Conservation (phyloP, 2,797 vertebrate species). For the Alectoris magna region DNA sequence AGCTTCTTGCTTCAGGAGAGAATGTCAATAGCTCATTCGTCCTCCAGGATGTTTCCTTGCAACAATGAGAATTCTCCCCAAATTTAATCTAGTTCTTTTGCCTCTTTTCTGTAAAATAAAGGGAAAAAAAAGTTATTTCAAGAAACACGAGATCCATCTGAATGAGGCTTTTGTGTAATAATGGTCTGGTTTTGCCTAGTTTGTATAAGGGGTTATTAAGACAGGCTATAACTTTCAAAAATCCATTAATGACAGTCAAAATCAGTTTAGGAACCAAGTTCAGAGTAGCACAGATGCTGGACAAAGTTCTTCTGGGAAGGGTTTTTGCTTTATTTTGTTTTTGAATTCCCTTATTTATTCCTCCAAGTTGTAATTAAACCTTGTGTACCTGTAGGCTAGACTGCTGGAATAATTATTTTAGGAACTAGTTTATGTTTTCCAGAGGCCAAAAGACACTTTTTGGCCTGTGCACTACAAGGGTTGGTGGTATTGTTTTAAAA, state of each 20-base stretch:
- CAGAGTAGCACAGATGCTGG: not conserved
- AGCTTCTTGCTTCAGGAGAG: conserved; percentile 76
- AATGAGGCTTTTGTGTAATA: conserved; percentile 37
- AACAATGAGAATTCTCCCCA: conserved; percentile 65
- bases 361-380: not conserved
- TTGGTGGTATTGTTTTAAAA: not conserved
- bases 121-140: conserved; percentile 49
- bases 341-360: not conserved
- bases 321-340: not conserved
- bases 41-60: conserved; percentile 74
- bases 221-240: conserved; percentile 39
- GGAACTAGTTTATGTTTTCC: not conserved
- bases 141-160: conserved; percentile 38
- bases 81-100: conserved; percentile 76
- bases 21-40: conserved; percentile 79
- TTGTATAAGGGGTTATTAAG: conserved; percentile 21
- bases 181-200: not conserved
- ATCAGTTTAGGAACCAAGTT: conserved; percentile 11
- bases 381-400: not conserved
- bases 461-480: not conserved
- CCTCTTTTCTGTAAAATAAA: conserved; percentile 61
- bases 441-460: not conserved
- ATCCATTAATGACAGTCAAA: conserved; percentile 3
- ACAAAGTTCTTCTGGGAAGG: not conserved
- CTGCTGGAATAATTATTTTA: not conserved